phyloP scores from a whole-genome alignment of 2,797 vertebrate species.

The Rhinoraja longicauda region DNA sequence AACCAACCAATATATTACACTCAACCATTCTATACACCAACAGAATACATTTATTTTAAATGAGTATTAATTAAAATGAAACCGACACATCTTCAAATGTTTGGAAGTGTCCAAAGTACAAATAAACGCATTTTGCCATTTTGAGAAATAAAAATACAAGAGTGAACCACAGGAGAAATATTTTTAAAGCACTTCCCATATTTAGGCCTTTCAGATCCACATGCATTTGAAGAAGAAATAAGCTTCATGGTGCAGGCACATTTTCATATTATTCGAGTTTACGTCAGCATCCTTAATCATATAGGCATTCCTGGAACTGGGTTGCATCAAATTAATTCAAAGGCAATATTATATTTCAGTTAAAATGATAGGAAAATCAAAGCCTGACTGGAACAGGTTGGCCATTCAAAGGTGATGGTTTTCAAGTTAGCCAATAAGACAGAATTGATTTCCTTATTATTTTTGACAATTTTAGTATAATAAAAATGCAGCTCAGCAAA shows the following conservation, averaged over 20 bases:
- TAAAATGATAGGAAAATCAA: background rate
- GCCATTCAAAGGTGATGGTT: background rate
- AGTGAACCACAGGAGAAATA: background rate
- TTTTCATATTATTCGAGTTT: background rate
- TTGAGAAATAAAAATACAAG: background rate
- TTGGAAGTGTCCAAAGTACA: background rate
- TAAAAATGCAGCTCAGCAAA: slow-evolving; percentile 14
- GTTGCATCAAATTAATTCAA: background rate
- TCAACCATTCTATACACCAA: background rate
- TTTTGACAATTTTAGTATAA: background rate
- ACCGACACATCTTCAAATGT: background rate
- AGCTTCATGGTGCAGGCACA: background rate
- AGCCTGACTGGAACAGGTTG: background rate
- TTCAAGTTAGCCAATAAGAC: background rate
- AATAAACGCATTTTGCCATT: background rate
- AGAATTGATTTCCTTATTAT: background rate
- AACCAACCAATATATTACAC: background rate
- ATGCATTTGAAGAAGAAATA: background rate
- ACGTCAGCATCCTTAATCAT: background rate
- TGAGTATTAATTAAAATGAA: background rate
- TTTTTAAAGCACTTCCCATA: background rate
- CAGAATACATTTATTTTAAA: background rate
- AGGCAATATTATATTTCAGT: background rate
- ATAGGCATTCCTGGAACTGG: background rate
- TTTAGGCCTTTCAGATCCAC: background rate